Conservation (phyloP, 2,797 vertebrate genomes). For the Chelonia mydas region DNA sequence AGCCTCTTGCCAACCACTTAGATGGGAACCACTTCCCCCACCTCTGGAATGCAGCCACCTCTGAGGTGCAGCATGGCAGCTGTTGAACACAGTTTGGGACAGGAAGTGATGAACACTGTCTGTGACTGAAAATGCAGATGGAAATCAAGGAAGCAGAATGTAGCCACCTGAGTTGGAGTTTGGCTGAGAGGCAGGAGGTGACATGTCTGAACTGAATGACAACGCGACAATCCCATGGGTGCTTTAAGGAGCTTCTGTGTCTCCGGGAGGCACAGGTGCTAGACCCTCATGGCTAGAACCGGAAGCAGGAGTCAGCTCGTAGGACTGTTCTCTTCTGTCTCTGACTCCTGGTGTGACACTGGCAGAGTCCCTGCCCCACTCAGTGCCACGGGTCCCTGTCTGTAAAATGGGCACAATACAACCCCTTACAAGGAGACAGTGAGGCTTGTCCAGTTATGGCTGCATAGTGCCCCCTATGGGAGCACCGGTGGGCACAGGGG, state of each 20-base stretch:
- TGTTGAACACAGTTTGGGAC: not conserved
- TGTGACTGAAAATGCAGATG: not conserved
- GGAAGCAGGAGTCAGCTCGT: no score
- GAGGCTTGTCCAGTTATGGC: not conserved
- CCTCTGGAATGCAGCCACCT: not conserved
- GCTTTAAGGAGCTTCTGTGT: no score
- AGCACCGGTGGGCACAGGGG: not conserved
- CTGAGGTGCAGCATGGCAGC: not conserved
- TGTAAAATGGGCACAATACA: not conserved
- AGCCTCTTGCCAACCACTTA: not conserved
- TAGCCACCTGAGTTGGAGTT: not conserved
- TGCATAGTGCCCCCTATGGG: no score
- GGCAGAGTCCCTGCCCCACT: not conserved
- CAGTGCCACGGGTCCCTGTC: not conserved
- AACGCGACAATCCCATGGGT: no score
- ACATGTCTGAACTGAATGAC: not conserved
- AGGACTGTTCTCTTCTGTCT: no score
- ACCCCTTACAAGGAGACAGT: not conserved
- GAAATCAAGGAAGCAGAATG: not conserved
- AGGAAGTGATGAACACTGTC: not conserved
- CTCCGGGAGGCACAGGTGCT: no score
- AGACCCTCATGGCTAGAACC: no score
- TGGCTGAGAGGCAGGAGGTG: not conserved
- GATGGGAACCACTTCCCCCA: not conserved
- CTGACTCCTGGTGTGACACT: not conserved